Evolutionary conservation across 2,113 vertebrate species (phyloP).

Genomic region (Caretta caretta): DNA sequence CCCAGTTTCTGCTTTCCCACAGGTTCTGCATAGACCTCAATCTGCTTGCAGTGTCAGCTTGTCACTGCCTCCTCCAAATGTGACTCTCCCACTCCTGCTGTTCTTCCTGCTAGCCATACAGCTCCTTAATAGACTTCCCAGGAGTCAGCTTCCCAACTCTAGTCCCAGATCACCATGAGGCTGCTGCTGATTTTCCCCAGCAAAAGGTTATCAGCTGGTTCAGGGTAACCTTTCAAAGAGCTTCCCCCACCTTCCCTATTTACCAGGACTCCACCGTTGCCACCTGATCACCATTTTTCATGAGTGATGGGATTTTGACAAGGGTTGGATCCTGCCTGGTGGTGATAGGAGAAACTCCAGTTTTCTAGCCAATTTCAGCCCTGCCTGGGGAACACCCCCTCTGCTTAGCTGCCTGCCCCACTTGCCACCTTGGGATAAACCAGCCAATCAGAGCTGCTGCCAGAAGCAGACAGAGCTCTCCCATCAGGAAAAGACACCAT

Average conservation of each 20-base stretch:
- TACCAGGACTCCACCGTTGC: not conserved
- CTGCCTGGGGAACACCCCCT: not conserved
- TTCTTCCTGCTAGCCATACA: not conserved
- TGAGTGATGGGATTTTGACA: not conserved
- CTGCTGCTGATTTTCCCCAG: not conserved
- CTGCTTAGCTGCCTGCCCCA: not conserved
- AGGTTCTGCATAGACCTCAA: not conserved
- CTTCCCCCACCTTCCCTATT: not conserved
- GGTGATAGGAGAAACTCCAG: not conserved
- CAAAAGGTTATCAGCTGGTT: not conserved
- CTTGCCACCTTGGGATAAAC: not conserved
- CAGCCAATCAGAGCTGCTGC: not conserved
- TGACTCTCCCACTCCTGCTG: not conserved
- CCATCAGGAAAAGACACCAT: not conserved
- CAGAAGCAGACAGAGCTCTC: not conserved
- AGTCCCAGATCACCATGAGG: not conserved
- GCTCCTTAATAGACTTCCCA: not conserved
- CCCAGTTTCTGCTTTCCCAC: not conserved
- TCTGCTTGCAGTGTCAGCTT: not conserved
- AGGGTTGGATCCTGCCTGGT: not conserved
- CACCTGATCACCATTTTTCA: not conserved
- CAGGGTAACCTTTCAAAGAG: not conserved
- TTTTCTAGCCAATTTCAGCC: not conserved
- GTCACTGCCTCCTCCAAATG: fast-evolving
- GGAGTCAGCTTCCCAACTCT: not conserved